Percentiles rank a stretch among this genome's conserved stretches.
Conservation (phyloP, 2,797 vertebrate species). For the Catostomus latipinnis region DNA sequence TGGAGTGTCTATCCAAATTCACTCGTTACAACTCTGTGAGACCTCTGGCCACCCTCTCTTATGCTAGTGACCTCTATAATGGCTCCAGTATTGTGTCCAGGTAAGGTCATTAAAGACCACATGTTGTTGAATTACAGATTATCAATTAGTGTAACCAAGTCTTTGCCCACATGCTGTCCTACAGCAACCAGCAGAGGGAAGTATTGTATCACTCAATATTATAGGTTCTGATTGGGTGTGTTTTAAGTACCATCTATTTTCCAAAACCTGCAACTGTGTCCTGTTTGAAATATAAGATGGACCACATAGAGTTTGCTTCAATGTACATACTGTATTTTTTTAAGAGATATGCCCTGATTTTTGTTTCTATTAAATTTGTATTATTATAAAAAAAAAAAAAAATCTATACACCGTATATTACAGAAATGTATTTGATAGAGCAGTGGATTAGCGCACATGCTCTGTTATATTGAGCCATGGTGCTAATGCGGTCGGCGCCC, state of each 20-base stretch:
- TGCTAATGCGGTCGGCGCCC: too few species aligned
- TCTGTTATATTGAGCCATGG: too few species aligned
- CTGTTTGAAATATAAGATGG: neutral
- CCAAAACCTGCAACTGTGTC: neutral
- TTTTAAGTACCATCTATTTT: neutral
- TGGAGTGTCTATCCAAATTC: constrained; percentile 98
- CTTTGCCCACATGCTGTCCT: neutral
- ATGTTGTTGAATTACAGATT: too few species aligned
- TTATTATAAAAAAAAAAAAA: too few species aligned
- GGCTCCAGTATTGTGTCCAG: constrained; percentile 99
- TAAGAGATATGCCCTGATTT: too few species aligned
- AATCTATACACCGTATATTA: too few species aligned
- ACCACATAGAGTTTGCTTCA: too few species aligned
- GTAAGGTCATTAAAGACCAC: constrained; percentile 69
- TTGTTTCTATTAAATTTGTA: too few species aligned
- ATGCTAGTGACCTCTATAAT: constrained; percentile 98
- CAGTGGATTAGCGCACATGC: too few species aligned
- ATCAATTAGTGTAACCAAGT: neutral
- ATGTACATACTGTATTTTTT: neutral
- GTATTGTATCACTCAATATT: constrained; percentile 28
- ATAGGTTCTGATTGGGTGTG: neutral
- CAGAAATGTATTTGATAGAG: too few species aligned
- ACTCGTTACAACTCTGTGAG: constrained; percentile 97
- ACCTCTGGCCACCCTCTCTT: constrained; percentile 94
- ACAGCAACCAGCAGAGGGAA: constrained; percentile 52